Conservation (phyloP, 2,113 vertebrate species). For the Sciurus niger region DNA sequence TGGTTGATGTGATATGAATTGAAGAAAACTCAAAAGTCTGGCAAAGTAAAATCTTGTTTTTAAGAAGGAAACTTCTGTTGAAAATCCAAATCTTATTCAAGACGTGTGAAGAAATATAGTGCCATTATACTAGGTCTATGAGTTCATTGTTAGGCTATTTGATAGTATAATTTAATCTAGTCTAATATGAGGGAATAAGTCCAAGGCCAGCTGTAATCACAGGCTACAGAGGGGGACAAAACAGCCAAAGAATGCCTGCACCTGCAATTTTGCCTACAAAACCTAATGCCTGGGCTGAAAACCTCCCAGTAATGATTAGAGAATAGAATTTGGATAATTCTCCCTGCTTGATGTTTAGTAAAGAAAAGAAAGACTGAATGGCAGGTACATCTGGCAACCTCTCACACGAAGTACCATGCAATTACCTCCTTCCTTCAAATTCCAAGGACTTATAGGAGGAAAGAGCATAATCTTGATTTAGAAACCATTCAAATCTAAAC, state of each 20-base stretch:
- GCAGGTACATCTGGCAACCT: not conserved
- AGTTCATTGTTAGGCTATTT: conserved; percentile 35
- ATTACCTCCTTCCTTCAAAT: conserved; percentile 32
- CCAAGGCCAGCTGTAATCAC: conserved; percentile 48
- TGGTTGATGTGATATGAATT: not conserved
- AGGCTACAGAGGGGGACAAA: conserved; percentile 45
- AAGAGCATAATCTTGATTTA: not conserved
- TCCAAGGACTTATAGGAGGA: not conserved
- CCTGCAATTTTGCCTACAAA: conserved; percentile 49
- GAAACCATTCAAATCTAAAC: not conserved
- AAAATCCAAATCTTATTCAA: conserved; percentile 38
- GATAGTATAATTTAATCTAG: conserved; percentile 70
- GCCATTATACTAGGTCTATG: not conserved
- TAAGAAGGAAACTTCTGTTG: conserved; percentile 36
- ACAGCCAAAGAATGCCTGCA: conserved; percentile 50
- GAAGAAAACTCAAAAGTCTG: not conserved
- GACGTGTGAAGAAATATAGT: not conserved
- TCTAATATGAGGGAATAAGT: conserved; percentile 5
- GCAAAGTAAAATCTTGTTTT: conserved; percentile 9
- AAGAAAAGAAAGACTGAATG: conserved; percentile 34
- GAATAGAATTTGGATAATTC: conserved; percentile 63
- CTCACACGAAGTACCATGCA: not conserved
- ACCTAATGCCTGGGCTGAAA: not conserved
- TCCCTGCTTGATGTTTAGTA: conserved; percentile 52
- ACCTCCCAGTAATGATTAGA: conserved; percentile 24